A percentile compares a stretch with the other conserved stretches of the same genome.
phyloP scores from a whole-genome alignment of 1,140 invertebrate species.

The Lerema accius region DNA sequence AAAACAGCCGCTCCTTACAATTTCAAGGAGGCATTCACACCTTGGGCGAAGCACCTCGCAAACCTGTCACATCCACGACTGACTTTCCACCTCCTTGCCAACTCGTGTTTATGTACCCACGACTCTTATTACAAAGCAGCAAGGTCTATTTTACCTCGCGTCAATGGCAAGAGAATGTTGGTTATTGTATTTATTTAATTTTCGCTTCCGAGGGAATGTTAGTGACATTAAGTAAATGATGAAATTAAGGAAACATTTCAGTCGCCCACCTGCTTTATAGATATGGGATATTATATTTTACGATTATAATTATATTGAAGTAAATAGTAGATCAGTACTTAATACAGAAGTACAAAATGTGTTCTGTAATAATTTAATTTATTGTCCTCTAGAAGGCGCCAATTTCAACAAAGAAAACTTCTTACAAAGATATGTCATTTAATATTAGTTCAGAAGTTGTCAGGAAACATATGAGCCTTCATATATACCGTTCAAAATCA shows the following conservation, averaged over 20 bases:
- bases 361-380: too few species aligned
- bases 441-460: too few species aligned
- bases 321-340: too few species aligned
- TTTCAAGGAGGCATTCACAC: slow-evolving; percentile 54
- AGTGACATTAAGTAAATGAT: slow-evolving; percentile 57
- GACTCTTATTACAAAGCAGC: slow-evolving; percentile 24
- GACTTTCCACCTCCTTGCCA: slow-evolving; percentile 32
- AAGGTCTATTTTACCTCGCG: slow-evolving; percentile 27
- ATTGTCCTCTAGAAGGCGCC: too few species aligned
- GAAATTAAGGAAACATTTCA: slow-evolving; percentile 47
- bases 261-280: slow-evolving; percentile 37
- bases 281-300: slow-evolving; percentile 25
- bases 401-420: too few species aligned
- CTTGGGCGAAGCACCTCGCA: slow-evolving; percentile 50
- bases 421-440: too few species aligned
- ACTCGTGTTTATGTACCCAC: neutral
- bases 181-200: slow-evolving; percentile 52
- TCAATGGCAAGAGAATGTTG: neutral
- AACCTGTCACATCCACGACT: slow-evolving; percentile 55
- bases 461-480: too few species aligned
- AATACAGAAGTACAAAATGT: too few species aligned
- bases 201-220: slow-evolving; percentile 52
- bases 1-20: slow-evolving; percentile 45
- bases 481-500: too few species aligned
- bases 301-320: too few species aligned